Base-by-base conservation (phyloP, 2,797 vertebrate species). In the Helostoma temminkii region DNA sequence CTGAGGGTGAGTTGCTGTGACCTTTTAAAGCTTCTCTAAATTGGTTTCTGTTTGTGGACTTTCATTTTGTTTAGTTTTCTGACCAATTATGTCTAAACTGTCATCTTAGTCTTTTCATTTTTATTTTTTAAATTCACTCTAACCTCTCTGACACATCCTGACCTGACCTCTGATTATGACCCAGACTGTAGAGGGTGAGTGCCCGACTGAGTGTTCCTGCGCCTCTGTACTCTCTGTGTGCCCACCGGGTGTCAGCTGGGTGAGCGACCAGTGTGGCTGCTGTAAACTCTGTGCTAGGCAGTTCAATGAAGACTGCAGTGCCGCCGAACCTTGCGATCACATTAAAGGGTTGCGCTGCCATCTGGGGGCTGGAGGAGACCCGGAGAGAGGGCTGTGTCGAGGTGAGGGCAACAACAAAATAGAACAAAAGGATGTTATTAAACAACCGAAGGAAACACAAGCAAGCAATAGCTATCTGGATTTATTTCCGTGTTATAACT, bases 271-370 rank as follows among this genome's bases (percentile, higher is more conserved):
- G 47, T 94, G 94, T 4, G 91, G 91, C 67, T 94, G 94, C 88
- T 94, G 94, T 69, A 94, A 91, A 73, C 86, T 93, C 24, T 95
- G 94, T 3, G 92, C 94, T 0, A 80, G 82, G 57, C 94, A 95
- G 88, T 94, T 93, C 70, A 94, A 94, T 24, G 81, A 95, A 67
- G 92, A 94, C 82, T 95, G 94, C 56, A 82, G 90, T 15, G 30
- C 74, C 9, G 71, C 75, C 0, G 67, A 89, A 71, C 94, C 93
- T 28, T 95, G 94, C 0, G 94, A 95, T 78, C 92, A 94, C 84
- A 93, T 94, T 78, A 95, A 94, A 83, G 94, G 94, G 24, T 91
- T 95, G 43, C 91, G 68, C 83, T 95, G 94, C 89, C 91, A 93
- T 8, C 90, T 93, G 74, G 94, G 92, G 83, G 88, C 88, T 0